Evolutionary conservation across 2,113 vertebrate species (phyloP).

Genomic region (Tursiops truncatus): DNA sequence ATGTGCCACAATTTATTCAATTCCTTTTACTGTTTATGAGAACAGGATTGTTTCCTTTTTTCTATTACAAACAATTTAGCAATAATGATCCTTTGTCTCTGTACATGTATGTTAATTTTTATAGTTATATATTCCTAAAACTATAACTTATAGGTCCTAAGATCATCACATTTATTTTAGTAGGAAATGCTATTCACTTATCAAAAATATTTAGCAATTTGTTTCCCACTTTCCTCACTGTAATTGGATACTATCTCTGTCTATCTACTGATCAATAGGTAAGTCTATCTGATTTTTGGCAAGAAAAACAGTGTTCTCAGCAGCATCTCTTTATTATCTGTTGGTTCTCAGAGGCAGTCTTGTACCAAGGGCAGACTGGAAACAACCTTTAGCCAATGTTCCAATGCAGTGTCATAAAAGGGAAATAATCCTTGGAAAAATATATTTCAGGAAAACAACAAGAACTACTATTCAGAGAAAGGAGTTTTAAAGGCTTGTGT

Average conservation of each 20-base stretch:
- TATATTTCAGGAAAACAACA: background rate
- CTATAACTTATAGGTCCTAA: background rate
- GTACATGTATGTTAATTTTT: background rate
- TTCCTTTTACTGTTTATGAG: background rate
- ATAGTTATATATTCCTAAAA: background rate
- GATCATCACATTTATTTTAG: background rate
- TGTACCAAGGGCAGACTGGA: no score
- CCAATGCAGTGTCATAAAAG: background rate
- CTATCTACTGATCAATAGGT: background rate
- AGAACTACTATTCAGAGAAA: constrained; percentile 25
- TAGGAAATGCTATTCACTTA: background rate
- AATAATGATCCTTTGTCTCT: background rate
- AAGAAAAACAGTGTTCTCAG: background rate
- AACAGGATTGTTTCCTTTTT: background rate
- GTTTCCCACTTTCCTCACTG: background rate
- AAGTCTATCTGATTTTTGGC: background rate
- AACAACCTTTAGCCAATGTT: background rate
- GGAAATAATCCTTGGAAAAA: constrained; percentile 1
- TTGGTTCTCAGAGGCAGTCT: background rate
- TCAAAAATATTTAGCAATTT: background rate
- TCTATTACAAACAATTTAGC: background rate
- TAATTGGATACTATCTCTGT: background rate
- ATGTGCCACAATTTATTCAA: background rate
- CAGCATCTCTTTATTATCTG: background rate
- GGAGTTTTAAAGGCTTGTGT: background rate